Percentiles rank a stretch among this genome's conserved stretches.
These are phyloP conservation scores for Eptesicus fuscus DNA, from an alignment of 2,113 vertebrate genomes.

Conservation along the genomic window DNA sequence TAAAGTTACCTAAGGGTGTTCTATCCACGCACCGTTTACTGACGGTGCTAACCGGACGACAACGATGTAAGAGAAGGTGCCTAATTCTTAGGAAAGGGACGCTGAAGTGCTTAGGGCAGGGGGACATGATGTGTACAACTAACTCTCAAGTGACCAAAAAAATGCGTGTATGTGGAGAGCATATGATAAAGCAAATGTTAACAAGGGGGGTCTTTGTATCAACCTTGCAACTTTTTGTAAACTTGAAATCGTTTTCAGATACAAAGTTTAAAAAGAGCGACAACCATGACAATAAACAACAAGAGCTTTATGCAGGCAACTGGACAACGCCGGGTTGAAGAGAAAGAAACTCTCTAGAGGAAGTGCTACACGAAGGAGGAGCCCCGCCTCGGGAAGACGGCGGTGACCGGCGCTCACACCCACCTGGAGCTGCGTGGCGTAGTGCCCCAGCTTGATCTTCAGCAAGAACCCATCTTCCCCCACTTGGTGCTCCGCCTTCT, in stretches of 20 bases:
- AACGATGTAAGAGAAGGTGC: not conserved
- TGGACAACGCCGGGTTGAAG: not conserved
- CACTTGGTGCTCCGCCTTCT: conserved; percentile 97
- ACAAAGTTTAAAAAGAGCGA: not conserved
- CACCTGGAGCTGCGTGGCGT: conserved; percentile 95
- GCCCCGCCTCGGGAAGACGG: too few species aligned
- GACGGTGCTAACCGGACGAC: not conserved
- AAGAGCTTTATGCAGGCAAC: not conserved
- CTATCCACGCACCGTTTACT: not conserved
- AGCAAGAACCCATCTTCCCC: conserved; percentile 97
- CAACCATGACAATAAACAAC: not conserved
- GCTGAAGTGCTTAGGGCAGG: not conserved
- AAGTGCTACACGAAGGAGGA: not conserved
- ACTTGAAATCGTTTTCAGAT: conserved; percentile 16
- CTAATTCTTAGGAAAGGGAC: not conserved
- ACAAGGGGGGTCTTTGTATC: not conserved
- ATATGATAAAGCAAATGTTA: not conserved
- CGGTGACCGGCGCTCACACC: not conserved
- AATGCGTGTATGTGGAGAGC: not conserved
- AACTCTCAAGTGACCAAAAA: not conserved
- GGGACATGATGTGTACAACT: too few species aligned
- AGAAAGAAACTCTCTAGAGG: not conserved
- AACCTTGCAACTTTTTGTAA: not conserved
- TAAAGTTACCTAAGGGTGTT: not conserved
- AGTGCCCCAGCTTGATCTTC: conserved; percentile 98